phyloP scores from a whole-genome alignment of 2,888 invertebrate species.

The Hoplodrina blanda region DNA sequence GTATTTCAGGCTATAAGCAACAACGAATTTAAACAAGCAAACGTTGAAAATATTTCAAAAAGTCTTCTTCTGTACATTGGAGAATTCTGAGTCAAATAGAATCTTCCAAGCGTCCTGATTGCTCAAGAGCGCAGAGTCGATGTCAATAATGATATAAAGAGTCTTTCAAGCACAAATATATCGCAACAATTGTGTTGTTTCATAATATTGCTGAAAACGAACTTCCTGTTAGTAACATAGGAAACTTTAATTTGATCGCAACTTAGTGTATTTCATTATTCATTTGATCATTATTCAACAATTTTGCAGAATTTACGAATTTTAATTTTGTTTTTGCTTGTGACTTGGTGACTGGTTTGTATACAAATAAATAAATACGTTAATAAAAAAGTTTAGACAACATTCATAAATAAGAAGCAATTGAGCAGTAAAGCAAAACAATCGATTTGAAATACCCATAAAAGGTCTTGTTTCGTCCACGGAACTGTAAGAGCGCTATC shows the following conservation, averaged over 20 bases:
- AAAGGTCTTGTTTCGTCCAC: constrained; percentile 19
- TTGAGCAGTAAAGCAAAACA: neutral
- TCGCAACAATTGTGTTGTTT: constrained; percentile 1
- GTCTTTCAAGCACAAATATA: neutral
- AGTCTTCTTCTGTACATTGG: neutral
- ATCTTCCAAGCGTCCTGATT: constrained; percentile 27
- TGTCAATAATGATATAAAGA: constrained; percentile 15
- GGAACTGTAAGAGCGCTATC: constrained; percentile 36
- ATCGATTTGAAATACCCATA: constrained; percentile 23
- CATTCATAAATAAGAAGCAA: neutral
- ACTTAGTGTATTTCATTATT: constrained; percentile 4
- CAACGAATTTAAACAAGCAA: constrained; percentile 15
- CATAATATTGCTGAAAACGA: neutral
- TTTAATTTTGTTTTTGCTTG: neutral
- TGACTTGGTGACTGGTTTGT: too few relatives aligned
- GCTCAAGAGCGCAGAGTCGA: constrained; percentile 30
- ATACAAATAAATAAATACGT: too few relatives aligned
- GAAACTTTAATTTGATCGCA: constrained; percentile 2
- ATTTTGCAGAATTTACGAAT: neutral
- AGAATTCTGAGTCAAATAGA: constrained; percentile 10
- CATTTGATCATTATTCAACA: neutral
- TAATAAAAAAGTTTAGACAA: neutral
- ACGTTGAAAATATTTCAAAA: constrained; percentile 9
- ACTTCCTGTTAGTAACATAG: neutral
- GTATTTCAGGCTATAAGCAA: constrained; percentile 26